A percentile compares a stretch with the other conserved stretches of the same genome.
phyloP scores from a whole-genome alignment of 2,113 vertebrate species.

The Lasiurus borealis region DNA sequence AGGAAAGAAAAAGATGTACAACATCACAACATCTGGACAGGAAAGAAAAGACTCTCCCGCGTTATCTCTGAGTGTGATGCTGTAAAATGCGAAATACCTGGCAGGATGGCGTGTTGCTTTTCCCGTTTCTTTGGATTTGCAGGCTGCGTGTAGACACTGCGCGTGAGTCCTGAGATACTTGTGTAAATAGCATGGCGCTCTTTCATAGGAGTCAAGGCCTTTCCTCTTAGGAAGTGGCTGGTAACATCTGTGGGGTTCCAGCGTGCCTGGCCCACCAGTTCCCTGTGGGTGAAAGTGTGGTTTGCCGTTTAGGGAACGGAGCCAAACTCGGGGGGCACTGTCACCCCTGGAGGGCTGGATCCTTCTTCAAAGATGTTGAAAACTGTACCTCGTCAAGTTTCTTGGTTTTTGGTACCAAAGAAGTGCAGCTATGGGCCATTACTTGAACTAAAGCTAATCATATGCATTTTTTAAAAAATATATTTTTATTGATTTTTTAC shows the following conservation, averaged over 20 bases:
- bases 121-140: neutral
- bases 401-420: neutral
- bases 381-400: neutral
- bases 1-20: too few relatives aligned
- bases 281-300: accelerated
- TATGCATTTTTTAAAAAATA: too few relatives aligned
- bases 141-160: neutral
- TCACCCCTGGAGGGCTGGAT: neutral
- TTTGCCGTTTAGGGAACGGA: neutral
- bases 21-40: neutral
- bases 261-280: accelerated
- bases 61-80: too few relatives aligned
- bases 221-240: neutral
- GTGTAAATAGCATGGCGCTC: neutral
- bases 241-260: neutral
- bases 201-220: neutral
- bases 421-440: accelerated
- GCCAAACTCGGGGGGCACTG: neutral
- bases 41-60: neutral
- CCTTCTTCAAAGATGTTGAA: neutral
- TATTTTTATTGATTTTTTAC: too few relatives aligned
- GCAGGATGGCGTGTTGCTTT: neutral
- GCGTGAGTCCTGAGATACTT: neutral
- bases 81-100: neutral
- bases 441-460: neutral